These are phyloP conservation scores for Miichthys miiuy DNA, from an alignment of 2,797 vertebrate genomes.

Conservation along the genomic window DNA sequence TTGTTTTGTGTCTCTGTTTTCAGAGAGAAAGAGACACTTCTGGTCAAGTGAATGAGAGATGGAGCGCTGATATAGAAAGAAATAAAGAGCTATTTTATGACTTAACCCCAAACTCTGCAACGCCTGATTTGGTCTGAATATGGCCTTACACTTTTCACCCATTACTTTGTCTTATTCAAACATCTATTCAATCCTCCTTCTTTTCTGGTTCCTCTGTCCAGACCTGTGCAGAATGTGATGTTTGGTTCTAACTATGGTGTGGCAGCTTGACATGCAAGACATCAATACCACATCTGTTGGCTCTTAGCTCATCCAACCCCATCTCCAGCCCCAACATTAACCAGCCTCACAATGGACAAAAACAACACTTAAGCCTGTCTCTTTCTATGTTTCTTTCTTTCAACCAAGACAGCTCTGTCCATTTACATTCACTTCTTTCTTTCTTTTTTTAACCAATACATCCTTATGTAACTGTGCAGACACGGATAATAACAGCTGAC, in stretches of 20 bases:
- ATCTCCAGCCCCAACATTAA: slow-evolving; percentile 39
- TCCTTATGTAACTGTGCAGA: slow-evolving; percentile 38
- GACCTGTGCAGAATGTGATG: slow-evolving; percentile 9
- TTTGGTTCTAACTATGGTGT: slow-evolving; percentile 27
- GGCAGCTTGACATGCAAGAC: slow-evolving; percentile 60
- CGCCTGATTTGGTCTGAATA: no score
- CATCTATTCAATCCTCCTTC: not conserved
- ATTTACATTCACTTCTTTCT: not conserved
- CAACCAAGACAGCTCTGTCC: slow-evolving; percentile 4
- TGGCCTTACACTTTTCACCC: not conserved
- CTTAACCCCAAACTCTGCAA: no score
- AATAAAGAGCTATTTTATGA: no score
- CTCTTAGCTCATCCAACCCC: slow-evolving; percentile 60
- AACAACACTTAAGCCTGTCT: slow-evolving; percentile 22
- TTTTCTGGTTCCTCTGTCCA: slow-evolving; percentile 8
- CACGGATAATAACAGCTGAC: slow-evolving; percentile 9
- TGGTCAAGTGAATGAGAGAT: no score
- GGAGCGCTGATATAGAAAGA: no score
- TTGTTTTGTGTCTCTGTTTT: not conserved
- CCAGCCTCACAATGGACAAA: slow-evolving; percentile 17
- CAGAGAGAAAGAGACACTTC: no score
- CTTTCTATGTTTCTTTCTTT: not conserved
- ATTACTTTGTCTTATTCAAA: slow-evolving; percentile 22
- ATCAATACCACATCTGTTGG: slow-evolving; percentile 66
- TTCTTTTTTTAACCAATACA: slow-evolving; percentile 4